phyloP scores from a whole-genome alignment of 2,888 invertebrate genomes.

The Plagodis pulveraria region DNA sequence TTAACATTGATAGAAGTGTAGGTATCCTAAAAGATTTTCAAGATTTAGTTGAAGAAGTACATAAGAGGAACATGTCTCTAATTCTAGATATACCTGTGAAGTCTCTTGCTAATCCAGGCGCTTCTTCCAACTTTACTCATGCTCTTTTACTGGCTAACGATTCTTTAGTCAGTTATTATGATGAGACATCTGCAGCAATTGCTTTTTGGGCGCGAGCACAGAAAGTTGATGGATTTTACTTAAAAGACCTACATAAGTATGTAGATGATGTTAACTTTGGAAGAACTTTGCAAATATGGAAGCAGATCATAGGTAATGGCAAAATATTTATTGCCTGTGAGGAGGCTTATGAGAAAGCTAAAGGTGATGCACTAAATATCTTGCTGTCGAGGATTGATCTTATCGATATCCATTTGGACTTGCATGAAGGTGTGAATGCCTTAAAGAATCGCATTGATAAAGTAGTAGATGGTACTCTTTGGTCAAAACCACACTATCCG shows the following conservation, averaged over 20 bases:
- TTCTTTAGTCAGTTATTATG: constrained; percentile 53
- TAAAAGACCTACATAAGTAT: constrained; percentile 91
- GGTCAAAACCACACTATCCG: constrained; percentile 86
- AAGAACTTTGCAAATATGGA: constrained; percentile 87
- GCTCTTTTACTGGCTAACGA: constrained; percentile 77
- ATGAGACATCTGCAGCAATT: constrained; percentile 68
- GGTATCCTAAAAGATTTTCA: constrained; percentile 90
- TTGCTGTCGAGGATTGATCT: constrained; percentile 89
- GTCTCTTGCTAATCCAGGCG: constrained; percentile 63
- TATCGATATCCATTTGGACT: constrained; percentile 88
- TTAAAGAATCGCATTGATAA: constrained; percentile 86
- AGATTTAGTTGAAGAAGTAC: constrained; percentile 86
- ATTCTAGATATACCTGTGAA: constrained; percentile 90
- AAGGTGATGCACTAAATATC: constrained; percentile 79
- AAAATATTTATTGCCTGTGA: constrained; percentile 89
- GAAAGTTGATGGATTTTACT: constrained; percentile 95
- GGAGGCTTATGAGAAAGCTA: constrained; percentile 76
- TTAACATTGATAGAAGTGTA: constrained; percentile 87
- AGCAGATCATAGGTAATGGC: constrained; percentile 85
- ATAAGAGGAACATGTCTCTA: constrained; percentile 89
- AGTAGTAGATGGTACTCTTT: constrained; percentile 84
- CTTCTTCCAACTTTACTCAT: constrained; percentile 51
- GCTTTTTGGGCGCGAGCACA: constrained; percentile 80
- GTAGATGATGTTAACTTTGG: constrained; percentile 85
- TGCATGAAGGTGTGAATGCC: constrained; percentile 82